Conservation (phyloP, 1,140 invertebrate genomes). For the Himalopsyche phryganea region DNA sequence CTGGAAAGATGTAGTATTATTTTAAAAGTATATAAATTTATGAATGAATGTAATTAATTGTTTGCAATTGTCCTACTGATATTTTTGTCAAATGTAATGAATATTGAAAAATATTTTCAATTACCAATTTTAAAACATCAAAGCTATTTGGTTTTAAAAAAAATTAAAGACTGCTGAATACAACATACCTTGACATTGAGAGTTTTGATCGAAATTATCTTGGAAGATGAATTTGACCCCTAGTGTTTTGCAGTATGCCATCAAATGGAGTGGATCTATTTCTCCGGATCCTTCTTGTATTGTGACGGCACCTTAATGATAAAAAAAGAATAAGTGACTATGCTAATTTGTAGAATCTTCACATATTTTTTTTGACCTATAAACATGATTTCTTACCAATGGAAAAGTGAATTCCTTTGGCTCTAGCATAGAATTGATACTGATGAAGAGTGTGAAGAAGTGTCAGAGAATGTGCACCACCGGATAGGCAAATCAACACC, state of each 20-base stretch:
- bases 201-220: constrained; percentile 46
- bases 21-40: too few relatives aligned
- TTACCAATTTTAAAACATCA: too few relatives aligned
- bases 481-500: constrained; percentile 81
- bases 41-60: not conserved
- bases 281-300: constrained; percentile 44
- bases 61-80: not conserved
- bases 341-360: too few relatives aligned
- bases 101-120: too few relatives aligned
- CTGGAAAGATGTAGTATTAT: constrained; percentile 23
- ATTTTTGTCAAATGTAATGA: too few relatives aligned
- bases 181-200: constrained; percentile 5
- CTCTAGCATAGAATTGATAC: constrained; percentile 73
- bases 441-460: constrained; percentile 81
- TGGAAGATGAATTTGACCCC: constrained; percentile 51
- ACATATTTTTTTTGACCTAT: too few relatives aligned
- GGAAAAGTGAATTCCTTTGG: constrained; percentile 75
- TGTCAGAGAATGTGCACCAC: constrained; percentile 76
- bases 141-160: too few relatives aligned
- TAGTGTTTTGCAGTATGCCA: constrained; percentile 50
- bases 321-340: not conserved
- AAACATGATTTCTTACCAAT: too few relatives aligned
- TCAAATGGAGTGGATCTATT: constrained; percentile 48
- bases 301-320: constrained; percentile 44
- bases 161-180: too few relatives aligned